Conservation (phyloP, 1,140 invertebrate species). For the Ericerus pela region DNA sequence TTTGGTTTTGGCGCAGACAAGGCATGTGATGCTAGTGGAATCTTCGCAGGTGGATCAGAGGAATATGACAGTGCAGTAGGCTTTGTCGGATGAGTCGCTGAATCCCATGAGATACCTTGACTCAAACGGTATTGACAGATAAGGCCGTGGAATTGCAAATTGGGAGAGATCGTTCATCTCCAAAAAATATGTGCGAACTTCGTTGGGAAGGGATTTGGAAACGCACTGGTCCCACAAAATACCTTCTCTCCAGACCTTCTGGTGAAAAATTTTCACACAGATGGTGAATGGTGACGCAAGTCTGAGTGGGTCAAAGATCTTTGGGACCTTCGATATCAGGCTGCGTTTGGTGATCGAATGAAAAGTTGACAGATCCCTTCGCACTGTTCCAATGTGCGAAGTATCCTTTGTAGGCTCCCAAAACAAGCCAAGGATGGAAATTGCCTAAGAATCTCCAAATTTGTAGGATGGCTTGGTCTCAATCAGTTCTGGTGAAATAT, state of each 20-base stretch:
- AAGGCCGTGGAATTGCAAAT: too few species aligned
- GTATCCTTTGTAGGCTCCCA: background rate
- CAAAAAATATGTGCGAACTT: too few species aligned
- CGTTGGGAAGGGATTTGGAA: too few species aligned
- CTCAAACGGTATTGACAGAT: too few species aligned
- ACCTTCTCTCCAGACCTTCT: background rate
- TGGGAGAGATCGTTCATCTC: too few species aligned
- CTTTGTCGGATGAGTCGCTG: too few species aligned
- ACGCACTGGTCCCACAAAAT: background rate
- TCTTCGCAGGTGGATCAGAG: too few species aligned
- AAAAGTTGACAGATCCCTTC: too few species aligned
- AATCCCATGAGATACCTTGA: too few species aligned
- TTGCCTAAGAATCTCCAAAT: background rate
- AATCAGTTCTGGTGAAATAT: background rate
- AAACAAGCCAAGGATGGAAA: background rate
- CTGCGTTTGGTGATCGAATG: background rate
- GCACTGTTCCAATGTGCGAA: background rate
- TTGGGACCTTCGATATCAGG: background rate
- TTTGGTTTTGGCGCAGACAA: slow-evolving; percentile 27
- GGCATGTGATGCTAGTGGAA: too few species aligned
- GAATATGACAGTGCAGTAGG: too few species aligned
- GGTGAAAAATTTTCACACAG: background rate
- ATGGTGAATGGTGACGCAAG: background rate
- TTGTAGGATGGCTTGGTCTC: background rate
- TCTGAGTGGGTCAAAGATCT: background rate